Evolutionary conservation across 2,113 vertebrate genomes (phyloP), one percentile per base, ranked within the genome.

Genomic region (Brachyhypopomus occidentalis): DNA sequence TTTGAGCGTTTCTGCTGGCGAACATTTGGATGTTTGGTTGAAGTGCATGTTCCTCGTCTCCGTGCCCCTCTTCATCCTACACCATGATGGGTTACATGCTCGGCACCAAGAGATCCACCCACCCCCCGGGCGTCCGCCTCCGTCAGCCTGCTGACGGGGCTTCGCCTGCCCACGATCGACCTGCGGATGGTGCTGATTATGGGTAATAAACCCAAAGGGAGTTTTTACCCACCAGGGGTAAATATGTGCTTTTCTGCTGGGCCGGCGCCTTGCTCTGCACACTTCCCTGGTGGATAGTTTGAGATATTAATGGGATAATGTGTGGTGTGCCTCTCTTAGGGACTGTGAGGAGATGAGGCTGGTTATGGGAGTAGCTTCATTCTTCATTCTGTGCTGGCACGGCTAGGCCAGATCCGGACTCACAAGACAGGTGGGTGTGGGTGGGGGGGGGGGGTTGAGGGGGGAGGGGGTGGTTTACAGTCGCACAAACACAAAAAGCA

Each of bases 251-350:
- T 90, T 88, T 86, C 91, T 82, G 77, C 88, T 87, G 83, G 85
- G 78, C 75, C 59, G 87, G 72, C 36, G 75, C 12, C 27, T 81
- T 58, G 12, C 36, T 48, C 84, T 72, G 34, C 77, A 56, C 82
- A 58, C 79, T 72, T 75, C 82, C 80, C 81, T 36, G 69, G 83
- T 88, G 88, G 93, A 89, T 90, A 87, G 89, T 91, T 87, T 87
- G 92, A 92, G 91, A 90, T 93, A 95, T 96, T 95, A 96, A 95
- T 94, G 89, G 94, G 94, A 93, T 92, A 93, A 94, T 94, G 91
- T 93, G 86, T 86, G 86, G 88, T 91, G 88, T 87, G 87, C 88
- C 88, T 88, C 90, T 88, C 84, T 16, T 30, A 90, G 89, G 85
- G 82, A 94, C 84, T 88, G 86, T 85, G 66, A 87, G 88, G 84